Conservation (phyloP, 2,797 vertebrate genomes). For the Clarias fuscus region DNA sequence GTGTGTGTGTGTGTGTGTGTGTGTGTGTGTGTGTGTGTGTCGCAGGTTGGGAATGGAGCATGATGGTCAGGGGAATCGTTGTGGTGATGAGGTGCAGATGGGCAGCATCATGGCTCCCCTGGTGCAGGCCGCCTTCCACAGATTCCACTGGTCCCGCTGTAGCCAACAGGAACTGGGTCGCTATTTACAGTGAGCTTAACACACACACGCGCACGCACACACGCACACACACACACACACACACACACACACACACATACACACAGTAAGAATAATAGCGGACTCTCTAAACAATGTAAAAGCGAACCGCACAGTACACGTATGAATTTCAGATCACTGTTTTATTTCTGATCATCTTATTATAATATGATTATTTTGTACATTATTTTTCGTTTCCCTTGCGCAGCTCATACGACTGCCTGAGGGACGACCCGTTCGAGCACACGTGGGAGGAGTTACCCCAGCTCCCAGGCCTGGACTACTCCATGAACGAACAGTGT, state of each 20-base stretch:
- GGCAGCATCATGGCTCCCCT: constrained; percentile 98
- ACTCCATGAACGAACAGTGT: constrained; percentile 96
- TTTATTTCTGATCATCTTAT: background rate
- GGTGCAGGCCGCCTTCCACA: constrained; percentile 94
- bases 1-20: constrained; percentile 22
- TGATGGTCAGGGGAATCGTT: constrained; percentile 91
- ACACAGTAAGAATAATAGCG: background rate
- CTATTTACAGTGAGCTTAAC: constrained; percentile 84
- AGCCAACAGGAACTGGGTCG: constrained; percentile 91
- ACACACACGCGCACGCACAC: background rate
- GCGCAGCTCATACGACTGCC: constrained; percentile 85
- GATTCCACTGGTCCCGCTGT: constrained; percentile 96
- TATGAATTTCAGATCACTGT: background rate
- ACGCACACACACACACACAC: background rate
- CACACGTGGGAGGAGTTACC: constrained; percentile 90
- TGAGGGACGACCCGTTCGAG: constrained; percentile 89
- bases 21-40: constrained; percentile 30
- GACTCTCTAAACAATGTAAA: background rate
- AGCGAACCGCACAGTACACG: background rate
- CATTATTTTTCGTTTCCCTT: constrained; percentile 1
- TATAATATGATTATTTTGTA: too few species aligned
- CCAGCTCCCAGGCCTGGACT: constrained; percentile 89
- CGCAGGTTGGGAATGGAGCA: constrained; percentile 89
- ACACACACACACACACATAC: background rate
- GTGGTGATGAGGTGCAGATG: constrained; percentile 86